Evolutionary conservation across 2,113 vertebrate genomes (phyloP).

Genomic region (Balaeniceps rex): DNA sequence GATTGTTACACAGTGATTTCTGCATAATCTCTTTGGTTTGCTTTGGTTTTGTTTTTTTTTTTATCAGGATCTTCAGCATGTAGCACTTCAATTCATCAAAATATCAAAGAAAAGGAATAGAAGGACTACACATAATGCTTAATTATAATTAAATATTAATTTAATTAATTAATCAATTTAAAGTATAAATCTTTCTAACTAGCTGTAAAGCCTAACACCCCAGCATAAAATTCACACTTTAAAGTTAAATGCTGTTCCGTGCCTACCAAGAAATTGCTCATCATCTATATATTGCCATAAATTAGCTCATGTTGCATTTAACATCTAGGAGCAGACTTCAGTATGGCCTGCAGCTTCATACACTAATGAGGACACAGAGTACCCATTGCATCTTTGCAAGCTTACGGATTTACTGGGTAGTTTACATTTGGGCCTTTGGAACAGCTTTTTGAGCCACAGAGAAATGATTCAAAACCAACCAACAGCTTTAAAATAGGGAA

Average conservation of each 20-base stretch:
- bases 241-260: slow-evolving; percentile 37
- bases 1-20: neutral
- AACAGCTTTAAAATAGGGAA: neutral
- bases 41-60: neutral
- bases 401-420: neutral
- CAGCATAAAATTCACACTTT: slow-evolving; percentile 52
- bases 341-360: neutral
- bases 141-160: slow-evolving; percentile 69
- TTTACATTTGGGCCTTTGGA: neutral
- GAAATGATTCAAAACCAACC: neutral
- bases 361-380: neutral
- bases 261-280: slow-evolving; percentile 27
- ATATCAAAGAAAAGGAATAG: slow-evolving; percentile 6
- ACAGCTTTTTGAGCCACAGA: neutral
- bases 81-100: neutral
- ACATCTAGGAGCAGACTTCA: neutral
- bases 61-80: neutral
- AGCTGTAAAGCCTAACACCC: slow-evolving; percentile 41
- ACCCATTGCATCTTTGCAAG: neutral
- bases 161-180: slow-evolving; percentile 68
- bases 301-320: slow-evolving; percentile 16
- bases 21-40: neutral
- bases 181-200: slow-evolving; percentile 70
- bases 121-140: slow-evolving; percentile 34
- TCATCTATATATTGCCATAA: neutral